These are phyloP conservation scores for Corydoras maculifer DNA, from an alignment of 2,113 vertebrate species.

Conservation along the genomic window DNA sequence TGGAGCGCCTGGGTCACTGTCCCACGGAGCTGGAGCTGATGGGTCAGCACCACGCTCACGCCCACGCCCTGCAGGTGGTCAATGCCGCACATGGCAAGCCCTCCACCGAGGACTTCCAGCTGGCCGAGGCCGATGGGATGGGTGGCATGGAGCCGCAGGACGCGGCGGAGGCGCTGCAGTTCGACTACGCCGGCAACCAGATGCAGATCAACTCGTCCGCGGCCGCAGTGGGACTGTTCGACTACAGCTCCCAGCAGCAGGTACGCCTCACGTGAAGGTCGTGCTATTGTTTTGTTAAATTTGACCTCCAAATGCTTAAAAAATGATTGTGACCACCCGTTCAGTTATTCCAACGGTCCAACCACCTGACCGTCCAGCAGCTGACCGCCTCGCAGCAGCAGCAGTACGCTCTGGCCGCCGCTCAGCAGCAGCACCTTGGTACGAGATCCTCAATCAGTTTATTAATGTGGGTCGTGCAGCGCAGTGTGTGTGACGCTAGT, in stretches of 20 bases:
- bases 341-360: conserved; percentile 93
- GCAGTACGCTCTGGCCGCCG: conserved; percentile 90
- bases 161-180: conserved; percentile 90
- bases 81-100: conserved; percentile 78
- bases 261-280: conserved; percentile 49
- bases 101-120: conserved; percentile 85
- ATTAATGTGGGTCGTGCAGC: too few species aligned
- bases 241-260: conserved; percentile 94
- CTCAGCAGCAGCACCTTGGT: conserved; percentile 96
- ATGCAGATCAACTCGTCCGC: conserved; percentile 95
- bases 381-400: conserved; percentile 93
- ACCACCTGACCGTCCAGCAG: conserved; percentile 86
- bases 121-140: conserved; percentile 86
- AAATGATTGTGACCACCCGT: not conserved
- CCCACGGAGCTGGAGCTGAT: conserved; percentile 80
- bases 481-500: not conserved
- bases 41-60: conserved; percentile 69
- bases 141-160: conserved; percentile 93
- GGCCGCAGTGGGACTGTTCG: conserved; percentile 88
- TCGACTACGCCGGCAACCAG: conserved; percentile 94
- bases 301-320: too few species aligned
- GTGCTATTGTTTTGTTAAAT: too few species aligned
- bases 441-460: conserved; percentile 43
- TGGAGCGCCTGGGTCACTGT: conserved; percentile 84
- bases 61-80: conserved; percentile 61